Evolutionary conservation across 2,113 vertebrate genomes (phyloP), one percentile per base, ranked within the genome.

Genomic region (Pterocles orientalis): DNA sequence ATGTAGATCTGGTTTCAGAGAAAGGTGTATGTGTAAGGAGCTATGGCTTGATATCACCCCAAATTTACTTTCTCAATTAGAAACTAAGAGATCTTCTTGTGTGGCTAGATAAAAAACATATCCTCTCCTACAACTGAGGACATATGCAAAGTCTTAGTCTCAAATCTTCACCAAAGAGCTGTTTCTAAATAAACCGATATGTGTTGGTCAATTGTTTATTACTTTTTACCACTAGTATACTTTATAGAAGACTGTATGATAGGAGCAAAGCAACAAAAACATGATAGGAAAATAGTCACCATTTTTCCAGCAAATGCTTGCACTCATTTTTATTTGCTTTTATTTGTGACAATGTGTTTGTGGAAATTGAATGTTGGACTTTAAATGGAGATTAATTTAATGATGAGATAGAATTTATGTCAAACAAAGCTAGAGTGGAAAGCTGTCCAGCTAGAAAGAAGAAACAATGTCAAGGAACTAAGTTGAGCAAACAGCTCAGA

Each of bases 301-400:
- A 2, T 45, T 92, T 68, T 79, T 73, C 39, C 73, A 79, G 73
- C 73, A 96, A 89, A 87, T 72, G 61, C 62, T 92, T 91, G 36
- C 47, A 18, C 34, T 96, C 81, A 45, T 64, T 95, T 95, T 95
- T 91, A 69, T 91, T 87, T 95, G 78, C 77, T 84, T 64, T 47
- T 47, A 47, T 28, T 3, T n/a, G 26, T 71, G 73, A 84, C 60
- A 84, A 65, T 50, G 4, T 64, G 86, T 80, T 94, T 88, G 80
- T 61, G 86, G 83, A 86, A 94, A 60, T 41, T 90, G 62, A 85
- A 69, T 39, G 45, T 9, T 72, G 57, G 69, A n/a, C 41, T 76
- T 71, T 18, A 72, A 86, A 75, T 8, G 43, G 56, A 85, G 91
- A 87, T 89, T 89, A 87, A 82, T 85, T 87, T 90, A 64, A 72